phyloP scores from a whole-genome alignment of 2,113 vertebrate species.

The Chrysemys picta region DNA sequence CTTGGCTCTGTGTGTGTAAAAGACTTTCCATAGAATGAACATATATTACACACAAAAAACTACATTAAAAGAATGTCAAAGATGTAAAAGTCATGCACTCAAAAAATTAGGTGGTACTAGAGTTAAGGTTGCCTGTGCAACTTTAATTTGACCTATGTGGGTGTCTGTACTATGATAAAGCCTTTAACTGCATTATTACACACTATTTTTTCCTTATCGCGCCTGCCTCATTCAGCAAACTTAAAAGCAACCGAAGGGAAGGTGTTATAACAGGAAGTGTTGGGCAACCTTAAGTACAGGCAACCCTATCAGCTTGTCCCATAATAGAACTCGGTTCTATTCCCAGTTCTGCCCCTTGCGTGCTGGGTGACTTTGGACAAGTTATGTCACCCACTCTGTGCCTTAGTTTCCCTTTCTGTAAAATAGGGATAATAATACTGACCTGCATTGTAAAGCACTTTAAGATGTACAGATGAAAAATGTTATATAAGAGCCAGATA shows the following conservation, averaged over 20 bases:
- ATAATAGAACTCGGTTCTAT: neutral
- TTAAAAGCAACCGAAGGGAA: neutral
- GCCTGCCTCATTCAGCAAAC: neutral
- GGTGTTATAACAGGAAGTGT: neutral
- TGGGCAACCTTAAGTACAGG: neutral
- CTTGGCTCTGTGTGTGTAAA: neutral
- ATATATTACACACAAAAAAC: neutral
- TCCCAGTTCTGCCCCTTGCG: no score
- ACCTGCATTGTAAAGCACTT: neutral
- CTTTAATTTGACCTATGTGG: neutral
- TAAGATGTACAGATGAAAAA: neutral
- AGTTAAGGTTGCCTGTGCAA: neutral
- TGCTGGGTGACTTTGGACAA: neutral
- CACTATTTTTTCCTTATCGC: fast-evolving
- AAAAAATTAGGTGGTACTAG: neutral
- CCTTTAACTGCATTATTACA: neutral
- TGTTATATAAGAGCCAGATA: neutral
- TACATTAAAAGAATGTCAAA: neutral
- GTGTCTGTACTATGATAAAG: neutral
- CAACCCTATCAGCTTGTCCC: neutral
- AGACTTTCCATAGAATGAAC: neutral
- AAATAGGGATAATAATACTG: neutral
- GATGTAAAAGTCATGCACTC: neutral
- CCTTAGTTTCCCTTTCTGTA: neutral
- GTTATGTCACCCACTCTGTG: neutral